Conservation (phyloP, 1,140 invertebrate species). For the Trichonephila clavata region DNA sequence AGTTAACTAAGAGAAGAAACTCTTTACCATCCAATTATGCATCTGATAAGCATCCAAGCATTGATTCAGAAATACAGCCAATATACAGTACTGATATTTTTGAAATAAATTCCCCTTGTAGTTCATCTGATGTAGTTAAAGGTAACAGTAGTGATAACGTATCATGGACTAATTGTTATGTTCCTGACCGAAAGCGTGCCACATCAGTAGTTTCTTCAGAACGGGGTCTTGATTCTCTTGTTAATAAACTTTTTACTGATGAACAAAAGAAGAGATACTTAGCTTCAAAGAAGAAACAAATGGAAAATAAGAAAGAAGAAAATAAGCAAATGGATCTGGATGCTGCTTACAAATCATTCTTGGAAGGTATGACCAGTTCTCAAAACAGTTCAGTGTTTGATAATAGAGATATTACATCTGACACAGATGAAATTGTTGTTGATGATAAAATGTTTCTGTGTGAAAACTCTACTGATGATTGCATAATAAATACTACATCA, state of each 20-base stretch:
- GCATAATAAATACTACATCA: background rate
- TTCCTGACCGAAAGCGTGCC: background rate
- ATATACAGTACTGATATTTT: background rate
- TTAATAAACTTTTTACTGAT: background rate
- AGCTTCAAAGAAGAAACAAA: background rate
- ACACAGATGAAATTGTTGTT: background rate
- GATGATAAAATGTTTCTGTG: background rate
- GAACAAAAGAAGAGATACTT: background rate
- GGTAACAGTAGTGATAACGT: background rate
- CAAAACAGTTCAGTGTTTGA: background rate
- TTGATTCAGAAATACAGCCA: background rate
- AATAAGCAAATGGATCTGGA: background rate
- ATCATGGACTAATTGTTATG: conserved; percentile 25
- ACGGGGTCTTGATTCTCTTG: background rate
- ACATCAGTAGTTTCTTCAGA: background rate
- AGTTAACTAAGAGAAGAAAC: background rate
- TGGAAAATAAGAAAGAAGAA: background rate
- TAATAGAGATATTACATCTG: background rate
- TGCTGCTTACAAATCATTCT: background rate
- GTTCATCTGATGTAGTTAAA: background rate
- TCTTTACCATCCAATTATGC: background rate
- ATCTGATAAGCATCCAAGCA: background rate
- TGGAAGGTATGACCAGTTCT: background rate
- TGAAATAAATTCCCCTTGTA: background rate
- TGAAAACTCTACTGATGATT: background rate